These are phyloP conservation scores for Zaprionus africanus DNA, from an alignment of 1,140 invertebrate species.

Conservation along the genomic window DNA sequence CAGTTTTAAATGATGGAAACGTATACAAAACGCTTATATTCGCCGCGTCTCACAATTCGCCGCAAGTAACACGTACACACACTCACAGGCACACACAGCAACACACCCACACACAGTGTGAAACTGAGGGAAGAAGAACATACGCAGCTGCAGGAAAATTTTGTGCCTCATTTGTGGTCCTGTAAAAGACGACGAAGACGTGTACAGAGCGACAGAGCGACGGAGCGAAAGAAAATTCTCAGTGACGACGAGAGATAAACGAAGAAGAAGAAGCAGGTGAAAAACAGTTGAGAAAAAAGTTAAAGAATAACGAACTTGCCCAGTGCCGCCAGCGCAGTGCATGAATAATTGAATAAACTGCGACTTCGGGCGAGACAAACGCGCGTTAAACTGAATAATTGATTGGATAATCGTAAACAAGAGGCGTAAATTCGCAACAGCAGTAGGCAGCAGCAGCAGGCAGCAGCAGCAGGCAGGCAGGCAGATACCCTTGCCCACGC, in stretches of 20 bases:
- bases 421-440: constrained; percentile 29
- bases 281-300: constrained; percentile 45
- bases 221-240: constrained; percentile 36
- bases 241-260: constrained; percentile 4
- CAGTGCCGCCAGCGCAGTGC: constrained; percentile 29
- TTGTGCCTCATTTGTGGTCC: constrained; percentile 65
- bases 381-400: constrained; percentile 66
- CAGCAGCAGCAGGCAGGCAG: constrained; percentile 6
- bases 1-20: constrained; percentile 71
- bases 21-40: constrained; percentile 71
- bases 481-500: constrained; percentile 23
- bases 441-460: not conserved
- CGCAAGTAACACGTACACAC: constrained; percentile 40
- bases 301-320: not conserved
- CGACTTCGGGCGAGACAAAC: constrained; percentile 42
- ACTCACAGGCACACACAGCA: constrained; percentile 10
- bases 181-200: constrained; percentile 63
- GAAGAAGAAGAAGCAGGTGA: constrained; percentile 35
- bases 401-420: constrained; percentile 74
- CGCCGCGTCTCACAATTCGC: constrained; percentile 67
- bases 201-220: constrained; percentile 47
- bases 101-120: constrained; percentile 7
- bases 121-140: constrained; percentile 1
- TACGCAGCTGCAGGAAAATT: constrained; percentile 47
- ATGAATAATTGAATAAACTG: constrained; percentile 60